Conservation (phyloP, 2,797 vertebrate species). For the Salarias fasciatus region DNA sequence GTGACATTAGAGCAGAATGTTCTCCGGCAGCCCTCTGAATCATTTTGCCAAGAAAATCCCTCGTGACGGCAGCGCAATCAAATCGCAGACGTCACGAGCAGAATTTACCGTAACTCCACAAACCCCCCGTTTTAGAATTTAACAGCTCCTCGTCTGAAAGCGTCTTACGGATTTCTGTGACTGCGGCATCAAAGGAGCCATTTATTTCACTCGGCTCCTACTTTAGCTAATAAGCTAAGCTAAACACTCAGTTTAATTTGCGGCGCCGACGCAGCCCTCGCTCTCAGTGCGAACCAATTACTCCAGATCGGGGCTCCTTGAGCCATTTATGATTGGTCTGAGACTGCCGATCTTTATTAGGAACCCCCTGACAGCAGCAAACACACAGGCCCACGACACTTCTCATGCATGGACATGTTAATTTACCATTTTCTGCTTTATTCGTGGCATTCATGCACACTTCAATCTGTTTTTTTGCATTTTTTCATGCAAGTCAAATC, state of each 20-base stretch:
- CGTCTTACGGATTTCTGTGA: not conserved
- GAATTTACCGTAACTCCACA: not conserved
- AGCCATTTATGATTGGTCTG: slow-evolving; percentile 45
- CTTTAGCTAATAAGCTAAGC: slow-evolving; percentile 31
- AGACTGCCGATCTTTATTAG: slow-evolving; percentile 57
- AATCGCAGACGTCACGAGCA: not conserved
- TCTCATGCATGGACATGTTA: not conserved
- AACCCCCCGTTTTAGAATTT: not conserved
- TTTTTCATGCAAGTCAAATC: no score
- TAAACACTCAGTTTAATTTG: slow-evolving; percentile 43
- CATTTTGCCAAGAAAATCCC: not conserved
- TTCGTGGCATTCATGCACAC: not conserved
- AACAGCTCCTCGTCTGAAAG: not conserved
- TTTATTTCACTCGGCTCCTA: slow-evolving; percentile 16
- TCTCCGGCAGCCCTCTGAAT: not conserved
- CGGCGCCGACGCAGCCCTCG: slow-evolving; percentile 37
- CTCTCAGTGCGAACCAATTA: slow-evolving; percentile 49
- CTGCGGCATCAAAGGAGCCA: not conserved
- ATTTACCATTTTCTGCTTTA: not conserved
- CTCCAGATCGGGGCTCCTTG: slow-evolving; percentile 24
- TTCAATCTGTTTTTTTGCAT: not conserved
- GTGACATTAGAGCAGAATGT: slow-evolving; percentile 7
- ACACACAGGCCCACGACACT: slow-evolving; percentile 10
- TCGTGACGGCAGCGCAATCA: not conserved
- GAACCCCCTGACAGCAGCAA: slow-evolving; percentile 11